These are phyloP conservation scores for Telenomus remus DNA, from an alignment of 1,140 invertebrate species.

Conservation along the genomic window DNA sequence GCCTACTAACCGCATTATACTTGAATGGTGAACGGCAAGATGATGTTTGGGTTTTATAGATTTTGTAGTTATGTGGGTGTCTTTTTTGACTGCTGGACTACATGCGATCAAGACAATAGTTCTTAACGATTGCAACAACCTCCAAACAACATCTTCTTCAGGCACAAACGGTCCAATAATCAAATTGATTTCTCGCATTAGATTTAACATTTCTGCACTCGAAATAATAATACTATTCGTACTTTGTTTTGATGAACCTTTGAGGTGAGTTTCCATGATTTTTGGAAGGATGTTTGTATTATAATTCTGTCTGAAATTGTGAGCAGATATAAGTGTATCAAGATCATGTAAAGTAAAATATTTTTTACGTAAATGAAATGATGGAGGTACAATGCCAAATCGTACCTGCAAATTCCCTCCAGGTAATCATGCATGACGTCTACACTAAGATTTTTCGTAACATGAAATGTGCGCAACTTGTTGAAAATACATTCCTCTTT, in stretches of 20 bases:
- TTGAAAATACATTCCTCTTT: slow-evolving; percentile 43
- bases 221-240: slow-evolving; percentile 20
- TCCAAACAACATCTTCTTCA: slow-evolving; percentile 18
- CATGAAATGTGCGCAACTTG: slow-evolving; percentile 52
- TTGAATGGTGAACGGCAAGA: slow-evolving; percentile 32
- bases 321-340: slow-evolving; percentile 29
- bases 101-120: slow-evolving; percentile 15
- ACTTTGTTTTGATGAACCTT: too few relatives aligned
- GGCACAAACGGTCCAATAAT: slow-evolving; percentile 35
- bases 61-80: slow-evolving; percentile 10
- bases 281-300: slow-evolving; percentile 17
- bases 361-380: slow-evolving; percentile 45
- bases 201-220: slow-evolving; percentile 32
- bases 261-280: slow-evolving; percentile 22
- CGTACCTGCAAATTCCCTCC: slow-evolving; percentile 60
- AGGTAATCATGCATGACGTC: slow-evolving; percentile 64
- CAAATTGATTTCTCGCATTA: slow-evolving; percentile 33
- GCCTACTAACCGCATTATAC: slow-evolving; percentile 30
- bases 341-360: slow-evolving; percentile 56
- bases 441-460: slow-evolving; percentile 50
- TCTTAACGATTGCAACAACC: slow-evolving; percentile 26
- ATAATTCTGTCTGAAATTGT: slow-evolving; percentile 15
- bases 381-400: slow-evolving; percentile 51
- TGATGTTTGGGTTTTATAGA: slow-evolving; percentile 47
- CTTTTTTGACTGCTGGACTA: slow-evolving; percentile 8